Evolutionary conservation across 2,797 vertebrate species (phyloP), one percentile per base, ranked within the genome.

Genomic region (Xenops minutus): DNA sequence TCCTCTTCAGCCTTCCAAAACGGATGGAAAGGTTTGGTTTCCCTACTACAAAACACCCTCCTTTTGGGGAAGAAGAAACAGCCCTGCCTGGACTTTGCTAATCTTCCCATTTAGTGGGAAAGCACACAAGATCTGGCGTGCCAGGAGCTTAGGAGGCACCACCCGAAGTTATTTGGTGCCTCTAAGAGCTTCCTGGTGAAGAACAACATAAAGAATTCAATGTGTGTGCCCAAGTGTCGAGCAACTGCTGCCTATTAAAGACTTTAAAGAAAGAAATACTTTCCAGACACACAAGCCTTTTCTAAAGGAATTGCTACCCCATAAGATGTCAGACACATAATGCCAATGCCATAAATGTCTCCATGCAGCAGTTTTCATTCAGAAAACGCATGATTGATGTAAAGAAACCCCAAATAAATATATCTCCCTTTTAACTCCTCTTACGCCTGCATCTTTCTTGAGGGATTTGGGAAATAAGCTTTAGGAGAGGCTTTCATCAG

Each of bases 351-450:
- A 59, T 85, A 92, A 91, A 59, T 89, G 90, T 89, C 93, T 92
- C 86, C 39, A n/a, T 29, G 62, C 81, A 83, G 72, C 68, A 83
- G 61, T 95, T 97, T 95, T 95, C 77, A 91, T 94, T 95, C 64
- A 95, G 88, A 93, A 93, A 76, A 69, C 77, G 62, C 52, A 54
- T 82, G 76, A 80, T 5, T 52, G 37, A 80, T 92, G 48, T 55
- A 44, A 89, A 85, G 59, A 46, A 89, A 75, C 55, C 20, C 32
- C 39, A 17, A 43, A 85, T 52, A 84, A 96, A 95, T 80, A 41
- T 15, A 52, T 58, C 34, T 39, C 22, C 51, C 23, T 68, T 71
- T 87, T 83, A 55, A 69, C 63, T 78, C 63, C 67, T 89, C 63
- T 82, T 54, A 62, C 49, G 48, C 34, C 27, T 72, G 16, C 23